Conservation (phyloP, 2,113 vertebrate species). For the Malaclemys terrapin region DNA sequence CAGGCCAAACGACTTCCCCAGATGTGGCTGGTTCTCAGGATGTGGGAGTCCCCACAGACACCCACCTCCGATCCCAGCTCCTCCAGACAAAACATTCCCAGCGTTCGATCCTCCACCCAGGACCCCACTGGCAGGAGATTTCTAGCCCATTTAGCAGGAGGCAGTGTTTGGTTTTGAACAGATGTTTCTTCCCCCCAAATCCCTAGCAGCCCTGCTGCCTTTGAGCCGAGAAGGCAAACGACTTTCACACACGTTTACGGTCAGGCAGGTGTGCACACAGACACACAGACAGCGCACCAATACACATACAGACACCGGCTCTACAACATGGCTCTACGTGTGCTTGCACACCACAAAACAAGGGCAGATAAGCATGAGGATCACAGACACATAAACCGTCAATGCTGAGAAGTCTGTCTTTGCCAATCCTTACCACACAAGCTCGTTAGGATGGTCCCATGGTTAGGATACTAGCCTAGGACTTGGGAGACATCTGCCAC, state of each 20-base stretch:
- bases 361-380: neutral
- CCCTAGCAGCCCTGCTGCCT: constrained; percentile 54
- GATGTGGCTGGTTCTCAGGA: constrained; percentile 93
- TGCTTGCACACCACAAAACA: neutral
- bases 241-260: constrained; percentile 70
- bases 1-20: constrained; percentile 92
- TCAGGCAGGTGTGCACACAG: constrained; percentile 55
- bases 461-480: neutral
- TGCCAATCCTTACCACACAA: neutral
- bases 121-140: constrained; percentile 79
- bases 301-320: neutral
- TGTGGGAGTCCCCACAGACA: constrained; percentile 86
- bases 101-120: constrained; percentile 73
- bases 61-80: constrained; percentile 77
- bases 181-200: constrained; percentile 75
- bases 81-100: constrained; percentile 88
- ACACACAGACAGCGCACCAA: neutral
- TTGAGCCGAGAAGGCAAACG: constrained; percentile 61
- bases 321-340: fast-evolving
- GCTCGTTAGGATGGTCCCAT: neutral
- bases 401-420: neutral
- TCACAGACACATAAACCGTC: neutral
- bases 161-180: constrained; percentile 86
- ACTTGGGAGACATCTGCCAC: neutral
- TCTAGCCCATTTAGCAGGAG: constrained; percentile 88